Evolutionary conservation across 2,888 invertebrate genomes (phyloP).

Genomic region (Synergus gifuensis): DNA sequence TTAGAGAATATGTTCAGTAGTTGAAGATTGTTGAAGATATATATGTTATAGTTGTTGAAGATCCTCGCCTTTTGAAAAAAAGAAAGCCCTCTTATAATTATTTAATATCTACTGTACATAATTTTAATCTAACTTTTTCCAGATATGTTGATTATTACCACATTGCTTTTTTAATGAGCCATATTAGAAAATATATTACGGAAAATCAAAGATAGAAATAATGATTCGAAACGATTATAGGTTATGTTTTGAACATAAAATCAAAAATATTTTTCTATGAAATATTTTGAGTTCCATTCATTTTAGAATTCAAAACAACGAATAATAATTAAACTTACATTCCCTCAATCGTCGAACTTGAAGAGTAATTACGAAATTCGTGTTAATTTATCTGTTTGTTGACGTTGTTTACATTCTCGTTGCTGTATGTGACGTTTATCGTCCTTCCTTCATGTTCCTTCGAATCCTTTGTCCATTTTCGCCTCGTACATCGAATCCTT

Average conservation of each 20-base stretch:
- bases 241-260: not conserved
- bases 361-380: not conserved
- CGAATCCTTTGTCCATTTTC: not conserved
- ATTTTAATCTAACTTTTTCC: not conserved
- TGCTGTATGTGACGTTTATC: not conserved
- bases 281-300: not conserved
- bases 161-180: not conserved
- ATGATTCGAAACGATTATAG: not conserved
- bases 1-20: not conserved
- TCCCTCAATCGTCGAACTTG: not conserved
- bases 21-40: not conserved
- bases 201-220: not conserved
- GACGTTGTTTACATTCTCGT: not conserved
- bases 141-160: not conserved
- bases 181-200: too few species aligned
- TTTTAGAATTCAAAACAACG: not conserved
- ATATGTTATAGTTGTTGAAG: not conserved
- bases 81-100: not conserved
- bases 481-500: not conserved
- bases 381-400: not conserved
- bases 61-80: not conserved
- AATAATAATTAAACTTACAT: not conserved
- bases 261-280: not conserved
- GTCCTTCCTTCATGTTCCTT: not conserved
- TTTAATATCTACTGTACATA: not conserved